Base-by-base conservation (phyloP, 30 jellyfish, hydroid and myxozoan genomes). In the Mastigias papua region DNA sequence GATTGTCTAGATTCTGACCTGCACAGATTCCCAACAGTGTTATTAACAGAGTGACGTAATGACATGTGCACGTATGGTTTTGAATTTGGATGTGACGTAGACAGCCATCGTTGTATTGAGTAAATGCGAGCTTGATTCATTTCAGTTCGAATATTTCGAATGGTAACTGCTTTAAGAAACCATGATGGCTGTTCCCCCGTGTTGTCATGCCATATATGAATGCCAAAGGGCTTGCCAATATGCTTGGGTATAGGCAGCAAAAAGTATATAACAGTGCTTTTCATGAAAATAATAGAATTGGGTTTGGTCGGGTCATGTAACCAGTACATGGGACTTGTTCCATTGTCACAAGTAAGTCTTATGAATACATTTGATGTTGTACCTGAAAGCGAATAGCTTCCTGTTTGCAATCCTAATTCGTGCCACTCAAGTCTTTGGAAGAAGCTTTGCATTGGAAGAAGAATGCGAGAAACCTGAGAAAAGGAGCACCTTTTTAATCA, bases 131-230 rank as follows among this genome's bases (percentile, higher is more conserved):
- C n/a, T n/a, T n/a, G n/a, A n/a, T n/a, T n/a, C n/a, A n/a, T n/a
- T n/a, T n/a, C n/a, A n/a, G n/a, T n/a, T n/a, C n/a, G n/a, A n/a
- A n/a, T n/a, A 49, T 72, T 30, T 57, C 86, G n/a, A 17, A 83
- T 31, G 7, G 57, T 58, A 5, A 70, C 69, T 16, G 86, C 29
- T 35, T 35, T 65, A 0, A 83, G 80, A 33, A 83, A 70, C 93
- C 93, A 83, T 23, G 86, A 83, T 1, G 93, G 93, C 23, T 83
- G 29, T 5, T 37, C 30, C 31, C 93, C 93, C 10, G 93, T 31
- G 37, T 62, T 34, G 69, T 83, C 93, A 49, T 83, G 93, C 93
- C 93, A 83, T 0, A 83, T 70, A 49, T 69, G 86, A n/a, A 83
- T 34, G 33, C 86, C 93, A 20, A 17, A 22, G 17, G 93, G 93